Evolutionary conservation across 2,888 invertebrate genomes (phyloP).

Genomic region (Trachelus troglodyta): DNA sequence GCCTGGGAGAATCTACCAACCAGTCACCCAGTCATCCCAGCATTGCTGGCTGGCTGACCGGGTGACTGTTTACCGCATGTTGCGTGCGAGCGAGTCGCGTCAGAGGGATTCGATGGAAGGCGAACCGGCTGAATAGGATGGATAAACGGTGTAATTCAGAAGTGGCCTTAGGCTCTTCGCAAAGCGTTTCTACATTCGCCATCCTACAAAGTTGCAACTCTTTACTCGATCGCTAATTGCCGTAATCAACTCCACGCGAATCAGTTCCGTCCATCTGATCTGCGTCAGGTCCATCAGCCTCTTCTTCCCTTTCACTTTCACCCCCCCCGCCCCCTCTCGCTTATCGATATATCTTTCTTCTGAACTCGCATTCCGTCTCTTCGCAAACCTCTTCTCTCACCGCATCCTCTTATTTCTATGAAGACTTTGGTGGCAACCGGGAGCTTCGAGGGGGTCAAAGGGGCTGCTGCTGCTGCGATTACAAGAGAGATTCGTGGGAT

Average conservation of each 20-base stretch:
- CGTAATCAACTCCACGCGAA: slow-evolving; percentile 42
- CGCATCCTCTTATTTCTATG: too few relatives aligned
- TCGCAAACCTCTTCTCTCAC: neutral
- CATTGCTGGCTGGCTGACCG: neutral
- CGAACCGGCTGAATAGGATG: neutral
- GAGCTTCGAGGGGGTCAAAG: neutral
- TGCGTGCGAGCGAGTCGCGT: neutral
- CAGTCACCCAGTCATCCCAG: neutral
- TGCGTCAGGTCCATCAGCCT: neutral
- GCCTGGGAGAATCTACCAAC: neutral
- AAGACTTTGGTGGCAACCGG: slow-evolving; percentile 4
- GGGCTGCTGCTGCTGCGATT: neutral
- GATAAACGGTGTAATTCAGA: neutral
- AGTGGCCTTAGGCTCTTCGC: slow-evolving; percentile 39
- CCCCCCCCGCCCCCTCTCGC: neutral
- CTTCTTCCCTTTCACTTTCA: neutral
- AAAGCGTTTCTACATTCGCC: slow-evolving; percentile 41
- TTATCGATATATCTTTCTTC: neutral
- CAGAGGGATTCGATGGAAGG: neutral
- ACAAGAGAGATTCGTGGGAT: neutral
- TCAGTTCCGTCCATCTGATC: slow-evolving; percentile 19
- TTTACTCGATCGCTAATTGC: slow-evolving; percentile 37
- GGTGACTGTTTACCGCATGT: neutral
- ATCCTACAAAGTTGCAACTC: slow-evolving; percentile 18
- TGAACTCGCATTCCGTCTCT: neutral